A percentile compares a stretch with the other conserved stretches of the same genome.
Conservation (phyloP, 2,888 invertebrate genomes). For the Cryptosula pallasiana region DNA sequence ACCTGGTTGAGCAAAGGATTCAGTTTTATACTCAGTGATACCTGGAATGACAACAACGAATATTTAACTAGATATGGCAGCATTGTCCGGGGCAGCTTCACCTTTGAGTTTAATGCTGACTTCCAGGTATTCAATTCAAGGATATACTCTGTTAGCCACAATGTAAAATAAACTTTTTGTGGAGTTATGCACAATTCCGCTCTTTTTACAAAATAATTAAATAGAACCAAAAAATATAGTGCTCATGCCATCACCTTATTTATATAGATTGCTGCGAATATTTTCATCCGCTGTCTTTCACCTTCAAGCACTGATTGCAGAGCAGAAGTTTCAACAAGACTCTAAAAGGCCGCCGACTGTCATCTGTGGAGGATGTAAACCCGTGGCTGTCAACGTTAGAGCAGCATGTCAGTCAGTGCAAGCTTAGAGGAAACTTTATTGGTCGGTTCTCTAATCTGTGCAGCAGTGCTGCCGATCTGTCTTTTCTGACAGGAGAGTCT, state of each 20-base stretch:
- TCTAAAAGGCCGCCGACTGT: background rate
- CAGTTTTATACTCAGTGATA: constrained; percentile 11
- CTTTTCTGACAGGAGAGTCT: background rate
- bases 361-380: background rate
- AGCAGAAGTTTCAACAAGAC: background rate
- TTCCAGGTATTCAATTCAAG: too few relatives aligned
- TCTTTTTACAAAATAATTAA: too few relatives aligned
- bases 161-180: too few relatives aligned
- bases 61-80: background rate
- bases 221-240: too few relatives aligned
- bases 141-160: too few relatives aligned
- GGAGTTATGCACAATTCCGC: too few relatives aligned
- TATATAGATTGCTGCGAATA: too few relatives aligned
- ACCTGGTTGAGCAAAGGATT: background rate
- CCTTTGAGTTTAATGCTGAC: background rate
- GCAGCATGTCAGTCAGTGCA: background rate
- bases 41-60: constrained; percentile 10
- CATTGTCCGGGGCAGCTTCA: constrained; percentile 8
- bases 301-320: too few relatives aligned
- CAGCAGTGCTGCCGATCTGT: background rate
- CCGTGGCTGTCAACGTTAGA: constrained; percentile 3
- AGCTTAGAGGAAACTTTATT: constrained; percentile 8
- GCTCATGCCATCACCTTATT: too few relatives aligned
- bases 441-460: background rate
- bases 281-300: too few relatives aligned